Base-by-base conservation (phyloP, 2,888 invertebrate species). In the Candidula unifasciata region DNA sequence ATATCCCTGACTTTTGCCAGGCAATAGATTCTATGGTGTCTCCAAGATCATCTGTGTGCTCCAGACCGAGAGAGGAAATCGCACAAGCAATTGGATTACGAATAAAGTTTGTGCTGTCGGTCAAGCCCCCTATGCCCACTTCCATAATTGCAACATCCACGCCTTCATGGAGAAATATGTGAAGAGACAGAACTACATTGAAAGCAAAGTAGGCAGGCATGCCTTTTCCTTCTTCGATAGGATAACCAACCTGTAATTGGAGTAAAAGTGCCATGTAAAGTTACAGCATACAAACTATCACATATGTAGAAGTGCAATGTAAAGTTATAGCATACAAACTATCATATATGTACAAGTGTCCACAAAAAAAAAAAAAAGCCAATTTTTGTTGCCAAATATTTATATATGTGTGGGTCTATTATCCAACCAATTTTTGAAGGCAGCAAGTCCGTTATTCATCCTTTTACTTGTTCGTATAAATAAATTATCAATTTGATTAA, bases 181-280 rank as follows among this genome's bases (percentile, higher is more conserved):
- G 96, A 91, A 97, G 97, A 24, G 98, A 97, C 95, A 99, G 94
- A 82, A 99, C 95, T 0, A 99, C 99, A 27, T 99, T 94, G 93
- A 99, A 99, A 86, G 96, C 96, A 94, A 99, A 99, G 94, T 99
- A 99, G 73, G 96, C 95, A 0, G 99, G 99, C 96, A 98, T 97
- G 89, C 96, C 52, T 8, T 89, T 71, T 66, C 74, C 74, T 44
- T 90, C 79, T 16, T 79, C 80, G 24, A 76, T 60, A 0, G 74
- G 64, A 30, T 27, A 60, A 27, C 64, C 82, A 35, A 74, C 35
- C 80, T 80, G 35, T n/a, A 44, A 60, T 60, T 60, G 21, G n/a
- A 60, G 21, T 16, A 24, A 60, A 21, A 21, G 2, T 2, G n/a
- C 5, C n/a, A n/a, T n/a, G n/a, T 13, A 3, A 60, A 60, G 5